Base-by-base conservation (phyloP, 1,140 invertebrate genomes). In the Dendrolimus punctatus region DNA sequence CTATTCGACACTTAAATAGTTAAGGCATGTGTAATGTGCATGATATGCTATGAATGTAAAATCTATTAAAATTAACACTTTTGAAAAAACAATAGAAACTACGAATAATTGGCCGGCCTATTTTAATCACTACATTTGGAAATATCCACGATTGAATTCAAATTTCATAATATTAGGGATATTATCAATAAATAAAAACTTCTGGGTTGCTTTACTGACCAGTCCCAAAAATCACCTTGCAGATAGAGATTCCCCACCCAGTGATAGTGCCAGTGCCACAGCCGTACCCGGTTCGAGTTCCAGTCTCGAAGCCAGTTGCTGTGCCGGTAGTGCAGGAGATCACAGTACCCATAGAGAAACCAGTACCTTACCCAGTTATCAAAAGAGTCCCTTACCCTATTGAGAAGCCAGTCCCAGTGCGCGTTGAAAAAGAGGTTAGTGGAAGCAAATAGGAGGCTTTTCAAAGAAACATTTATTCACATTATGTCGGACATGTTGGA, bases 321-420 rank as follows among this genome's bases (percentile, higher is more conserved):
- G 88, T 92, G 49, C 91, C 91, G 4, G 88, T 92, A 8, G 76
- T 92, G 53, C 91, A 88, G 62, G 92, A 92, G 46, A 73, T 93
- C 40, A 90, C 87, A 6, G 85, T 92, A 51, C 90, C 91, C 4
- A 87, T 93, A 40, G 91, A 91, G 76, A 93, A 92, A 81, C 91
- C 89, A 48, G 88, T 93, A 46, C 92, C 91, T 0, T 92, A 90
- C 71, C 89, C 91, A 36, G 89, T 93, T 39, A 87, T 91, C 76
- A 93, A 92, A 86, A 87, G 90, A 47, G 88, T 93, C 47, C 91
- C 90, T 6, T 91, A 91, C 64, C 91, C 91, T 6, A 85, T 93
- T 42, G 91, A 92, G 76, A 92, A 92, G 68, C 89, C 75, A 4
- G 86, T 92, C 6, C 91, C 92, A 7, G 89, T 92, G 51, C 86